These are phyloP conservation scores for Eilema sororculum DNA, from an alignment of 2,888 invertebrate genomes.

Conservation along the genomic window DNA sequence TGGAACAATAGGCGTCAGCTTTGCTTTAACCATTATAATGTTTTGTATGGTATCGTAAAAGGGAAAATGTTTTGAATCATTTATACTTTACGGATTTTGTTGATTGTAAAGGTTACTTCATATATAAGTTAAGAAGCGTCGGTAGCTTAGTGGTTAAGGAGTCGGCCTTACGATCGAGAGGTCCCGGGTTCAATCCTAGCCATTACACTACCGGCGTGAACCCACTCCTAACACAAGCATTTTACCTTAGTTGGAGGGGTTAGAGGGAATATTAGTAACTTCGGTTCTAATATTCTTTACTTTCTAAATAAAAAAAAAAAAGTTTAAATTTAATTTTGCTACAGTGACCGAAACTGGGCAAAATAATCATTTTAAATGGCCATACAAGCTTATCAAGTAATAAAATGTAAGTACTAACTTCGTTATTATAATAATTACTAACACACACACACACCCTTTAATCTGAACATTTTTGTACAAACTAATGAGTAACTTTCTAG, in stretches of 20 bases:
- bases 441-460: neutral
- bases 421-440: neutral
- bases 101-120: neutral
- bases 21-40: neutral
- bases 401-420: neutral
- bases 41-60: neutral
- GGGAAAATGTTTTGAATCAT: neutral
- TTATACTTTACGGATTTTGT: neutral
- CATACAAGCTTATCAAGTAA: neutral
- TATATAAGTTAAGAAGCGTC: neutral
- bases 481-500: neutral
- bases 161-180: too few relatives aligned
- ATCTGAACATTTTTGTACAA: neutral
- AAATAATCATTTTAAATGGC: too few relatives aligned
- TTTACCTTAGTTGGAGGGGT: too few relatives aligned
- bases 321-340: neutral
- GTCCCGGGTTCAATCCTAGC: too few relatives aligned
- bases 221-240: too few relatives aligned
- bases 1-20: neutral
- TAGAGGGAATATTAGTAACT: too few relatives aligned
- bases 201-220: too few relatives aligned
- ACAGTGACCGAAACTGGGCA: neutral
- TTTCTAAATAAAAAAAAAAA: too few relatives aligned
- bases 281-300: too few relatives aligned
- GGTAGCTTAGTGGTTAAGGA: too few relatives aligned